Conservation (phyloP, 2,797 vertebrate species). For the Eptatretus atami region DNA sequence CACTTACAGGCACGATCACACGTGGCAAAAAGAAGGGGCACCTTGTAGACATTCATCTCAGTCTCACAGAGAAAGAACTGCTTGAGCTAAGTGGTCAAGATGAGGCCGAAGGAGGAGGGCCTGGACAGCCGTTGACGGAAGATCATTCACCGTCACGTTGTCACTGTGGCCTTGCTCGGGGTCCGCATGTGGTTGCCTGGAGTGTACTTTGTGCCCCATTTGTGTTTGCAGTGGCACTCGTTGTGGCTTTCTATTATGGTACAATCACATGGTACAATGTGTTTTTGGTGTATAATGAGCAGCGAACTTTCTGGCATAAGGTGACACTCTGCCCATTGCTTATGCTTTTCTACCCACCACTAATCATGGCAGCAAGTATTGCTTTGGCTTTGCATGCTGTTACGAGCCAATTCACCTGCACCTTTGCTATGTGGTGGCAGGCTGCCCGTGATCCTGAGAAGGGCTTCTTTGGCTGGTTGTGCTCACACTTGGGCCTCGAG, state of each 20-base stretch:
- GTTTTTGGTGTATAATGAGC: conserved; percentile 92
- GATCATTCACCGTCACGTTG: conserved; percentile 14
- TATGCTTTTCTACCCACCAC: conserved; percentile 73
- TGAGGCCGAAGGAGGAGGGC: conserved; percentile 17
- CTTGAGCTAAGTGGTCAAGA: conserved; percentile 42
- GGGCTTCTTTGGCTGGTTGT: conserved; percentile 89
- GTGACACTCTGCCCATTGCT: conserved; percentile 78
- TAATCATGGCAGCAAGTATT: conserved; percentile 58
- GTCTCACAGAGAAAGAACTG: conserved; percentile 56
- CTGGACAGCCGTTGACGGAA: neutral
- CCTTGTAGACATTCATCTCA: conserved; percentile 89
- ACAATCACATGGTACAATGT: conserved; percentile 97
- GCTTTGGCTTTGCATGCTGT: conserved; percentile 55
- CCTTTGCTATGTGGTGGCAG: conserved; percentile 62
- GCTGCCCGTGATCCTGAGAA: conserved; percentile 75
- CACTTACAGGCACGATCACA: conserved; percentile 84
- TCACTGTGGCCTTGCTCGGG: conserved; percentile 29
- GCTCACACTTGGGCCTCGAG: conserved; percentile 67
- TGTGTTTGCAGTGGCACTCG: conserved; percentile 58
- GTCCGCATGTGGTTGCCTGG: conserved; percentile 69
- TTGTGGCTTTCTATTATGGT: conserved; percentile 89
- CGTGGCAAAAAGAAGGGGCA: conserved; percentile 94
- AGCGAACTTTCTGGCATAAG: conserved; percentile 97
- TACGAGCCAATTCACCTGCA: conserved; percentile 72
- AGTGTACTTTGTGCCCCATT: conserved; percentile 51